Conservation (phyloP, 2,888 invertebrate species). For the Flexamia atlantica region DNA sequence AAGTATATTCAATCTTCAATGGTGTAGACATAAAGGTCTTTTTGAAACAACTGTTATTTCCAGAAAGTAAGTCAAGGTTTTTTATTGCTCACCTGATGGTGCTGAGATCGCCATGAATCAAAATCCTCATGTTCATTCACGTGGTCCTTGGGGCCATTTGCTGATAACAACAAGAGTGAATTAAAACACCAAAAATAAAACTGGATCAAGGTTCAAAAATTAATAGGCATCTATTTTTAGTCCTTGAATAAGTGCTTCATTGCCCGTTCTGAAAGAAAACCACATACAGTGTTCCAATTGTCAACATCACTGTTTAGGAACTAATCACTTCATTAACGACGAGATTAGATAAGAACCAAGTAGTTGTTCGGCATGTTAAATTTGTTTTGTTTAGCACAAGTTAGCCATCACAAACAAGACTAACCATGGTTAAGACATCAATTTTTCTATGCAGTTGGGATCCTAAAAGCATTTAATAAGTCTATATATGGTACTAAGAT, state of each 20-base stretch:
- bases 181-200: not conserved
- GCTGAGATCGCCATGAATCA: conserved; percentile 87
- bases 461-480: too few relatives aligned
- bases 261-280: not conserved
- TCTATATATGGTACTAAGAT: too few relatives aligned
- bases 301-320: conserved; percentile 1
- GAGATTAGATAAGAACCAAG: conserved; percentile 65
- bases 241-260: not conserved
- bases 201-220: not conserved
- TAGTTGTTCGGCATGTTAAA: not conserved
- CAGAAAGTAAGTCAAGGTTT: not conserved
- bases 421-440: too few relatives aligned
- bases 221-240: not conserved
- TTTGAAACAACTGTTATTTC: too few relatives aligned
- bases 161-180: conserved; percentile 74
- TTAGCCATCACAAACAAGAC: too few relatives aligned
- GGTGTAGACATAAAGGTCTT: too few relatives aligned
- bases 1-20: too few relatives aligned
- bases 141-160: conserved; percentile 89
- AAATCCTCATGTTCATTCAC: conserved; percentile 87
- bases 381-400: not conserved
- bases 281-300: conserved; percentile 5
- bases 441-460: too few relatives aligned
- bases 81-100: conserved; percentile 77
- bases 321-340: conserved; percentile 8